Conservation (phyloP, 2,888 invertebrate genomes). For the Pollenia amentaria region DNA sequence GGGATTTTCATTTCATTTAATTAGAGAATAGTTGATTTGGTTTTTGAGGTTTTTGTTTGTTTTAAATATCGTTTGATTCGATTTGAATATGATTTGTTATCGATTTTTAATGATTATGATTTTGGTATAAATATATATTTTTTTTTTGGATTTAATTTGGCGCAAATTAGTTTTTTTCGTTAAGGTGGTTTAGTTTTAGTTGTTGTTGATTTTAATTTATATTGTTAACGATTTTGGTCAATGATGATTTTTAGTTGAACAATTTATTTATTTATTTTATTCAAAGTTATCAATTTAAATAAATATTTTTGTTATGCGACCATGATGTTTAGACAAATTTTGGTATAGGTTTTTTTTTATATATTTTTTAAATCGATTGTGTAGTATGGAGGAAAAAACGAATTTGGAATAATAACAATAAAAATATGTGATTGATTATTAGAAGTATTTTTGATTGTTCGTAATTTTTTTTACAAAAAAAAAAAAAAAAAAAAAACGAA, state of each 20-base stretch:
- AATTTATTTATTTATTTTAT: constrained; percentile 34
- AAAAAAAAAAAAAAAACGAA: no score
- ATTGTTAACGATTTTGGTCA: constrained; percentile 38
- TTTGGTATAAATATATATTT: constrained; percentile 39
- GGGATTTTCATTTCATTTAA: constrained; percentile 55
- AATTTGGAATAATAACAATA: constrained; percentile 75
- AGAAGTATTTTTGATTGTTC: constrained; percentile 48
- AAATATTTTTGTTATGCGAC: constrained; percentile 52
- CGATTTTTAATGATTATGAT: constrained; percentile 63
- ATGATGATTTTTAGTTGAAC: constrained; percentile 46
- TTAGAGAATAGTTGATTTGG: constrained; percentile 53
- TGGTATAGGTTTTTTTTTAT: constrained; percentile 36
- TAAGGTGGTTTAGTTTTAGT: constrained; percentile 68
- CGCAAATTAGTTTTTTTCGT: constrained; percentile 60
- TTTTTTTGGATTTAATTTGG: constrained; percentile 31
- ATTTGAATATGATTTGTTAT: constrained; percentile 64
- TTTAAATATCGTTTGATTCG: constrained; percentile 52
- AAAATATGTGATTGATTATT: constrained; percentile 75
- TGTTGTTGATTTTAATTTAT: constrained; percentile 55
- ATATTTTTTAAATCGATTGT: constrained; percentile 58
- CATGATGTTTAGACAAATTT: constrained; percentile 66
- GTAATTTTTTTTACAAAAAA: constrained; percentile 47
- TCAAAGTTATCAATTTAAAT: constrained; percentile 38
- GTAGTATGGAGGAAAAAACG: constrained; percentile 72
- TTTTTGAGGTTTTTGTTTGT: constrained; percentile 65